These are phyloP conservation scores for Pseudolaguvia tuberculata DNA, from an alignment of 2,113 vertebrate species.

Conservation along the genomic window DNA sequence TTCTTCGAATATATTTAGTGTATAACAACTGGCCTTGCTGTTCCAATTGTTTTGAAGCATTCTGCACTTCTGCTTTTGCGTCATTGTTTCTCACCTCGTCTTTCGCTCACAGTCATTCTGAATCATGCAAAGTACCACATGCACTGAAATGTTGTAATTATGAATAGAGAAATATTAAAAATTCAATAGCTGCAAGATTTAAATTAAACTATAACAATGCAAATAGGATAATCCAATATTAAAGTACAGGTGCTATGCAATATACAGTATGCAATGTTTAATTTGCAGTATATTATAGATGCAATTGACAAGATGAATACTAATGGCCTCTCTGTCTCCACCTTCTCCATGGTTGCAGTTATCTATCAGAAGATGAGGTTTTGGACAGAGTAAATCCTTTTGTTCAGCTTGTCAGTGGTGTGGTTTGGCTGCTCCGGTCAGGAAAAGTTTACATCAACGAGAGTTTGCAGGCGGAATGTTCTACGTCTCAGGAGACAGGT, in stretches of 20 bases:
- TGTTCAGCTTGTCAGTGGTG: slow-evolving; percentile 86
- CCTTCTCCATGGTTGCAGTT: slow-evolving; percentile 64
- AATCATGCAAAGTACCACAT: no score
- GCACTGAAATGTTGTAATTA: no score
- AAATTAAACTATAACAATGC: no score
- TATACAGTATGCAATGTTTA: no score
- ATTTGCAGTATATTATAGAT: no score
- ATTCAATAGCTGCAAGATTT: no score
- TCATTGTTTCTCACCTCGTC: not conserved
- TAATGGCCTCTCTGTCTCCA: no score
- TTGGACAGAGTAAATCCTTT: slow-evolving; percentile 80
- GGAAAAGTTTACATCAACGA: slow-evolving; percentile 78
- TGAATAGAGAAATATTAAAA: no score
- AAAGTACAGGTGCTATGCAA: no score
- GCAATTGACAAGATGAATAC: no score
- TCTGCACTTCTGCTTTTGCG: not conserved
- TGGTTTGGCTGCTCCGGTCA: slow-evolving; percentile 87
- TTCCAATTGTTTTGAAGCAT: not conserved
- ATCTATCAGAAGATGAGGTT: slow-evolving; percentile 86
- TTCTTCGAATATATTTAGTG: no score
- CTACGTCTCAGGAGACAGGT: slow-evolving; percentile 81
- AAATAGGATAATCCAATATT: no score
- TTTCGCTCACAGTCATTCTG: not conserved
- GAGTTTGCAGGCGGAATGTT: slow-evolving; percentile 77
- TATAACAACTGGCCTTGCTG: not conserved